phyloP scores from a whole-genome alignment of 2,113 vertebrate genomes.

The Chauna torquata region DNA sequence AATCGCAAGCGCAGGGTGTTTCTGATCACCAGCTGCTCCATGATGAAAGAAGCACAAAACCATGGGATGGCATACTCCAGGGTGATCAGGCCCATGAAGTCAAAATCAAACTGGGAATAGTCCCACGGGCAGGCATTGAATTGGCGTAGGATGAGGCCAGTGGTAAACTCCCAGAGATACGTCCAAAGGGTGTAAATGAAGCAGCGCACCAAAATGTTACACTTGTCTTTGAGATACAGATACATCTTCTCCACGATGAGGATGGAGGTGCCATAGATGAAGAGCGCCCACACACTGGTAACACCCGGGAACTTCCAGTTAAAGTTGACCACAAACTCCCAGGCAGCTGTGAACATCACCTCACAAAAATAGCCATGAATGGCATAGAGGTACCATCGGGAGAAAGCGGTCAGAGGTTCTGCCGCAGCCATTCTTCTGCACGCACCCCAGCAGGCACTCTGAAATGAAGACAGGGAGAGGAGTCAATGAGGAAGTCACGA shows the following conservation, averaged over 20 bases:
- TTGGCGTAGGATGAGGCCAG: slow-evolving; percentile 91
- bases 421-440: slow-evolving; percentile 75
- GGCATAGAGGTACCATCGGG: slow-evolving; percentile 98
- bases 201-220: slow-evolving; percentile 89
- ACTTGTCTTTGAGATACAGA: slow-evolving; percentile 85
- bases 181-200: slow-evolving; percentile 97
- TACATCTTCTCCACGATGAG: slow-evolving; percentile 97
- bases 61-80: slow-evolving; percentile 96
- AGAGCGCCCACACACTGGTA: slow-evolving; percentile 97
- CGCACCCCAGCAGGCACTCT: slow-evolving; percentile 46
- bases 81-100: slow-evolving; percentile 98
- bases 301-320: slow-evolving; percentile 99
- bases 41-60: slow-evolving; percentile 94
- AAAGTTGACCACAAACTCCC: slow-evolving; percentile 94
- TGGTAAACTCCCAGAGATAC: slow-evolving; percentile 96
- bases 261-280: slow-evolving; percentile 99
- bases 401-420: slow-evolving; percentile 90
- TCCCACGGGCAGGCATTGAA: slow-evolving; percentile 98
- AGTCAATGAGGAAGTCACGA: neutral
- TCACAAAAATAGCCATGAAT: slow-evolving; percentile 99
- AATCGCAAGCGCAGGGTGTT: slow-evolving; percentile 93
- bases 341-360: slow-evolving; percentile 98
- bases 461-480: neutral
- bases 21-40: slow-evolving; percentile 94
- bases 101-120: slow-evolving; percentile 96